Conservation (phyloP, 2,888 invertebrate genomes). For the Argyra leucocephala region DNA sequence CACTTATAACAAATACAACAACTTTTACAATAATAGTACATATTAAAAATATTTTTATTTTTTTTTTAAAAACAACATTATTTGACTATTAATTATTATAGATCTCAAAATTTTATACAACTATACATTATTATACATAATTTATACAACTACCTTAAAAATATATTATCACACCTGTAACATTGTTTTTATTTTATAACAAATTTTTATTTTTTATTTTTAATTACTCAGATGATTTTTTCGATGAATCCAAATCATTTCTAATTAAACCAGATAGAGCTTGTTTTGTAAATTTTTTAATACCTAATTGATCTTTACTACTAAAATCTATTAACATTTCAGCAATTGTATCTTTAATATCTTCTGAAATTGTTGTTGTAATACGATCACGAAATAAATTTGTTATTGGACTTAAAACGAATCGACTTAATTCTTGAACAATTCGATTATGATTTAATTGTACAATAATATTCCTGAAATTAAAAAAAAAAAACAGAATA, state of each 20-base stretch:
- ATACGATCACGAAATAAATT: slow-evolving; percentile 39
- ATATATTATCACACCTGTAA: neutral
- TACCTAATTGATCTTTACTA: slow-evolving; percentile 36
- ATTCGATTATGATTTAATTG: slow-evolving; percentile 36
- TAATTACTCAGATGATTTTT: neutral
- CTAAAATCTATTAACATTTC: slow-evolving; percentile 39
- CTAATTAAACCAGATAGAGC: slow-evolving; percentile 35
- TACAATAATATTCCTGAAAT: slow-evolving; percentile 36
- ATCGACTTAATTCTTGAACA: slow-evolving; percentile 36
- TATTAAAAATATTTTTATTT: too few relatives aligned
- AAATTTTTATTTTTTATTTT: neutral
- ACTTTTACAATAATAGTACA: too few relatives aligned
- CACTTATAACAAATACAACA: too few relatives aligned
- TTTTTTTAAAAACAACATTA: too few relatives aligned
- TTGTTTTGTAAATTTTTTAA: slow-evolving; percentile 35
- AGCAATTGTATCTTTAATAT: slow-evolving; percentile 38
- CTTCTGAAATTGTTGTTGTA: slow-evolving; percentile 40
- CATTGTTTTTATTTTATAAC: neutral
- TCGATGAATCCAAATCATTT: neutral
- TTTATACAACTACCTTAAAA: neutral
- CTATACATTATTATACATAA: too few relatives aligned
- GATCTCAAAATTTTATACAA: too few relatives aligned
- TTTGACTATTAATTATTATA: too few relatives aligned
- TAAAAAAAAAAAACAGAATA: slow-evolving; percentile 12
- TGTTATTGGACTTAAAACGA: slow-evolving; percentile 40